These are phyloP conservation scores for Clytia hemisphaerica DNA, from an alignment of 30 jellyfish, hydroid and myxozoan genomes.

Conservation along the genomic window DNA sequence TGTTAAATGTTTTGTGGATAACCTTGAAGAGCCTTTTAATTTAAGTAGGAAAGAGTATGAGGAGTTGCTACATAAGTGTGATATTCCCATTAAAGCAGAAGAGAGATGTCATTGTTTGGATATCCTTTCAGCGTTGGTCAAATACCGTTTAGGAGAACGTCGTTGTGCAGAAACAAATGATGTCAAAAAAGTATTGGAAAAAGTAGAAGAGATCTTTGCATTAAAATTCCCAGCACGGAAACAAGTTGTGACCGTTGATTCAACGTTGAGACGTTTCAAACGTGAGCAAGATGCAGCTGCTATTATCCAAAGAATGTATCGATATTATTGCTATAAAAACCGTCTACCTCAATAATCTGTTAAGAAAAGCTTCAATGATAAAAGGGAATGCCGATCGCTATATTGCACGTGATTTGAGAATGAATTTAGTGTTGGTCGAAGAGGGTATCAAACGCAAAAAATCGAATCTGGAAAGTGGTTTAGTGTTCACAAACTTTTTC, in stretches of 20 bases:
- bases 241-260: conserved; percentile 38
- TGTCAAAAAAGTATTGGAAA: conserved; percentile 19
- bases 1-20: too few species aligned
- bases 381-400: too few species aligned
- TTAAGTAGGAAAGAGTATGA: too few species aligned
- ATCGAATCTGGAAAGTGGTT: too few species aligned
- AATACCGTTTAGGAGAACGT: conserved; percentile 39
- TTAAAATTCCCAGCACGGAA: conserved; percentile 63
- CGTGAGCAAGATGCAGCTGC: conserved; percentile 53
- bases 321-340: conserved; percentile 57
- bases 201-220: conserved; percentile 38
- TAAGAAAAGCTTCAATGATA: conserved; percentile 40
- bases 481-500: too few species aligned
- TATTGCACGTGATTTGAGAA: too few species aligned
- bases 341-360: conserved; percentile 48
- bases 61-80: too few species aligned
- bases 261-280: conserved; percentile 43
- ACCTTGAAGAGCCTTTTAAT: too few species aligned
- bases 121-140: conserved; percentile 47
- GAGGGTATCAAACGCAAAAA: too few species aligned
- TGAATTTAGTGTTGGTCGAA: too few species aligned
- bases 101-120: conserved; percentile 69
- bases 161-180: conserved; percentile 49
- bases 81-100: conserved; percentile 54
- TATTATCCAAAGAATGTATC: conserved; percentile 44